Evolutionary conservation across 2,888 invertebrate species (phyloP).

Genomic region (Thalpophila matura): DNA sequence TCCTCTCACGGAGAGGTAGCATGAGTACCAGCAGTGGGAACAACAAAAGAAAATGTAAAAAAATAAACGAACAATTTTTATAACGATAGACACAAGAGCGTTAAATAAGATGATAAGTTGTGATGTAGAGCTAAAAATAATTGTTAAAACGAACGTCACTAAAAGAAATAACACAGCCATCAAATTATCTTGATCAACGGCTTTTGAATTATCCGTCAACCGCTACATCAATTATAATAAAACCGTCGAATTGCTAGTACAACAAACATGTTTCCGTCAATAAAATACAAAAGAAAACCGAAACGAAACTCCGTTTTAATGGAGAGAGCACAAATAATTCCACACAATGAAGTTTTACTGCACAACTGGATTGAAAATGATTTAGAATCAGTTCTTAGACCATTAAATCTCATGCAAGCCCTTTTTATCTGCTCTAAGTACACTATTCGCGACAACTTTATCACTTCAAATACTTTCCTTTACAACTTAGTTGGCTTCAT

Average conservation of each 20-base stretch:
- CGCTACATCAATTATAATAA: not conserved
- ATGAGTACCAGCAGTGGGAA: too few species aligned
- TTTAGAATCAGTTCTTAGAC: slow-evolving; percentile 24
- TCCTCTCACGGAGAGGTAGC: too few species aligned
- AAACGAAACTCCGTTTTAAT: not conserved
- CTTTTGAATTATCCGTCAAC: not conserved
- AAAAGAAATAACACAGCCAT: not conserved
- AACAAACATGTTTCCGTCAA: not conserved
- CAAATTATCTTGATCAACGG: not conserved
- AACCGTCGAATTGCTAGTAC: not conserved
- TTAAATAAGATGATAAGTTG: not conserved
- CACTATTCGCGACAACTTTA: not conserved
- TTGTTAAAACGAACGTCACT: not conserved
- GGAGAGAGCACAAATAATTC: not conserved
- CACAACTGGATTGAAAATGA: slow-evolving; percentile 13
- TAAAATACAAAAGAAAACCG: not conserved
- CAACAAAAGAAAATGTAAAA: too few species aligned
- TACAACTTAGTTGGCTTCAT: slow-evolving; percentile 21
- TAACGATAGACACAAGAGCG: not conserved
- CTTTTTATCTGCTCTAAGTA: slow-evolving; percentile 25
- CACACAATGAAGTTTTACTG: not conserved
- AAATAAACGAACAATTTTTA: too few species aligned
- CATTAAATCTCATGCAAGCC: slow-evolving; percentile 23
- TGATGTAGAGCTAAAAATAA: not conserved
- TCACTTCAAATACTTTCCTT: slow-evolving; percentile 2